Evolutionary conservation across 1,140 invertebrate species (phyloP).

Genomic region (Papilio glaucus): DNA sequence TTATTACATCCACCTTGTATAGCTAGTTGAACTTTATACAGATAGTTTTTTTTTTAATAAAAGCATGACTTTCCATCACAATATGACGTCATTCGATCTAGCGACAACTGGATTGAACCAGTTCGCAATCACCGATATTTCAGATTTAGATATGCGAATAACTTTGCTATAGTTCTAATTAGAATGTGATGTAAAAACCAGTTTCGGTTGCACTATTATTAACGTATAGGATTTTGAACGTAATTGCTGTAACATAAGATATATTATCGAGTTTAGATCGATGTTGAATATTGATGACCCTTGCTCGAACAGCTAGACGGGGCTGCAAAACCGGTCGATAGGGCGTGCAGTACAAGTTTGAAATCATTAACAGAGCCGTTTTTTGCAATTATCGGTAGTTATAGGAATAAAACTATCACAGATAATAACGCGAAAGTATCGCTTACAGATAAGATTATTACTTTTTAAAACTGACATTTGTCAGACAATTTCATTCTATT

Average conservation of each 20-base stretch:
- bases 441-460: slow-evolving; percentile 8
- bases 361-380: slow-evolving; percentile 20
- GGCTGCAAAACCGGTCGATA: slow-evolving; percentile 56
- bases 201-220: slow-evolving; percentile 28
- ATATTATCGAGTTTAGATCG: slow-evolving; percentile 36
- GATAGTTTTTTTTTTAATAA: background rate
- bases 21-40: background rate
- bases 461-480: no score
- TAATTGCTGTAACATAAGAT: slow-evolving; percentile 17
- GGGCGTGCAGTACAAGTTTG: slow-evolving; percentile 45
- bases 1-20: background rate
- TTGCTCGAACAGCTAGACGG: slow-evolving; percentile 55
- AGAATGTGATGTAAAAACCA: slow-evolving; percentile 35
- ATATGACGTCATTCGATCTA: slow-evolving; percentile 1
- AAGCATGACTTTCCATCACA: slow-evolving; percentile 13
- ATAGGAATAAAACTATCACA: background rate
- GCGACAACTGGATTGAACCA: slow-evolving; percentile 9
- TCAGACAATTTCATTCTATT: no score
- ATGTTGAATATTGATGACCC: slow-evolving; percentile 52
- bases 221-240: slow-evolving; percentile 28
- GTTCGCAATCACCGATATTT: slow-evolving; percentile 38
- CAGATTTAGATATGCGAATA: slow-evolving; percentile 35
- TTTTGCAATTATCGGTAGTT: slow-evolving; percentile 33
- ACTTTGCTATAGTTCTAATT: slow-evolving; percentile 35
- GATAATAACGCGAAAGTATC: slow-evolving; percentile 11